These are phyloP conservation scores for Harpagifer antarcticus DNA, from an alignment of 2,797 vertebrate genomes.

Conservation along the genomic window DNA sequence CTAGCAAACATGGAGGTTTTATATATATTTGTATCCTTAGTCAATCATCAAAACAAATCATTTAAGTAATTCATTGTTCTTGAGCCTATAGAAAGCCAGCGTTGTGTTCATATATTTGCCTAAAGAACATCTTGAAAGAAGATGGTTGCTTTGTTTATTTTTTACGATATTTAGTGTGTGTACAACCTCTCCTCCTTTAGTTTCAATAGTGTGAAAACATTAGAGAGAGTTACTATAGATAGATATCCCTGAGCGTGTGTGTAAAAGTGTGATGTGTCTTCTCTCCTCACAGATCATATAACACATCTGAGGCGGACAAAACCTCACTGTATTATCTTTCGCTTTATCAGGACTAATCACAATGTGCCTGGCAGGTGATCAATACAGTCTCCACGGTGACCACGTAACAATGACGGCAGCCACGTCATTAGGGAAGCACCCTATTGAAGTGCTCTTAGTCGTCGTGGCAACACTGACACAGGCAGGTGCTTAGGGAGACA, in stretches of 20 bases:
- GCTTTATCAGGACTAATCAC: slow-evolving; percentile 35
- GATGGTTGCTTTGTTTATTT: neutral
- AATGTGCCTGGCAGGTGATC: slow-evolving; percentile 44
- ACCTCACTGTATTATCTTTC: slow-evolving; percentile 9
- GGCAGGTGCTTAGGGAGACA: slow-evolving; percentile 61
- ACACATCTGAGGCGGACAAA: slow-evolving; percentile 2
- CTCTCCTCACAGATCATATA: neutral
- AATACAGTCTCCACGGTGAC: slow-evolving; percentile 59
- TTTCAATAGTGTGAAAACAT: neutral
- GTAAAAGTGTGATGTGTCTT: neutral
- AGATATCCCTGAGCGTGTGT: neutral
- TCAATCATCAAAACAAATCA: neutral
- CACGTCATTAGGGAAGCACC: slow-evolving; percentile 52
- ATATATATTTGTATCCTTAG: neutral
- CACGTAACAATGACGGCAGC: slow-evolving; percentile 32
- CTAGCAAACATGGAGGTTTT: neutral
- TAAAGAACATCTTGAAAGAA: neutral
- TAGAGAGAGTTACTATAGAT: neutral
- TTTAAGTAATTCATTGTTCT: neutral
- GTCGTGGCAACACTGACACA: slow-evolving; percentile 65
- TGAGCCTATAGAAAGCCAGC: neutral
- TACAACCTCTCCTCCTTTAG: neutral
- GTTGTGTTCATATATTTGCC: neutral
- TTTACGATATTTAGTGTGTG: neutral
- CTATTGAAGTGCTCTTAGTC: slow-evolving; percentile 47